Conservation (phyloP, 2,797 vertebrate species). For the Sebastes kiyomatsui region DNA sequence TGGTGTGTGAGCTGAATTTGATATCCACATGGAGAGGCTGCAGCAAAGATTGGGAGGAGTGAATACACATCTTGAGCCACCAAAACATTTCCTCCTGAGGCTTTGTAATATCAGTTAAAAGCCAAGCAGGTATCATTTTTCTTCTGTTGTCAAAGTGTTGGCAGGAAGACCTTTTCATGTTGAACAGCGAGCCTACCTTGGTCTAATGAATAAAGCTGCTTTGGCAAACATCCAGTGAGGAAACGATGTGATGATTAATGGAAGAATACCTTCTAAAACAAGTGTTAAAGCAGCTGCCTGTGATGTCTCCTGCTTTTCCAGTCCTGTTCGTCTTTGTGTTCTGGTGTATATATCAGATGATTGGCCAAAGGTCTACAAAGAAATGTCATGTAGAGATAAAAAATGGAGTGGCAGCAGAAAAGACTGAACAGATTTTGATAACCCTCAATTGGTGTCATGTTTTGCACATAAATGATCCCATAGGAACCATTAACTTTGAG, state of each 20-base stretch:
- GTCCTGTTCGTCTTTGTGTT: background rate
- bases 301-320: background rate
- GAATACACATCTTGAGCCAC: background rate
- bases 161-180: background rate
- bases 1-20: slow-evolving; percentile 55
- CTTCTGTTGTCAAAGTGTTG: background rate
- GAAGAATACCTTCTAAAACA: background rate
- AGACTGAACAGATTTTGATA: background rate
- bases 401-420: background rate
- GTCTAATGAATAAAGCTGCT: background rate
- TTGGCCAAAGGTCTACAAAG: background rate
- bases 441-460: background rate
- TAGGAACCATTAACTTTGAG: background rate
- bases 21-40: slow-evolving; percentile 23
- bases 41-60: slow-evolving; percentile 17
- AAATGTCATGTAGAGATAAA: background rate
- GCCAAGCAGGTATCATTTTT: background rate
- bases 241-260: background rate
- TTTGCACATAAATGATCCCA: background rate
- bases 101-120: background rate
- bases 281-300: background rate
- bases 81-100: background rate
- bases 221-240: background rate
- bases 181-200: background rate
- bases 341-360: background rate